Evolutionary conservation across 2,797 vertebrate species (phyloP).

Genomic region (Caiman crocodilus): DNA sequence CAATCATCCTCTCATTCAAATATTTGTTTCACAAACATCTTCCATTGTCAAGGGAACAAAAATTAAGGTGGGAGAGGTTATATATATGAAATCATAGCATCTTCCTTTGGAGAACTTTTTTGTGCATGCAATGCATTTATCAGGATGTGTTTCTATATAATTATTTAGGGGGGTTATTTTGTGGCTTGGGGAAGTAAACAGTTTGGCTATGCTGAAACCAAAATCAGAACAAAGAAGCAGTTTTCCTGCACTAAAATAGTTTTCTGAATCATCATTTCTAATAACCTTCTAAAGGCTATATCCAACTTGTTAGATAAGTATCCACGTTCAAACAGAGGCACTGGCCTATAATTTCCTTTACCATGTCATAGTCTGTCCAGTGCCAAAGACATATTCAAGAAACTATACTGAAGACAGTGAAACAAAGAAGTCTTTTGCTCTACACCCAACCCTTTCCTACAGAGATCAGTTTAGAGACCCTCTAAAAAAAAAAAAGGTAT

Average conservation of each 20-base stretch:
- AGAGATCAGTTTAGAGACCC: not conserved
- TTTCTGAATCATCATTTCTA: not conserved
- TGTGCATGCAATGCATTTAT: not conserved
- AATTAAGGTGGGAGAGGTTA: not conserved
- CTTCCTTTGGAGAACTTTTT: not conserved
- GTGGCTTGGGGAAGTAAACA: not conserved
- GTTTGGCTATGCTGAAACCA: too few species aligned
- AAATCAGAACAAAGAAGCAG: not conserved
- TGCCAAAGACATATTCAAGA: not conserved
- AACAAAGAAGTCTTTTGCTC: not conserved
- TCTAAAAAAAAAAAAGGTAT: not conserved
- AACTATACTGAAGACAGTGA: not conserved
- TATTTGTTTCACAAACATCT: not conserved
- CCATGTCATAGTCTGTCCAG: not conserved
- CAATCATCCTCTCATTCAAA: constrained; percentile 1
- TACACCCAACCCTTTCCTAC: not conserved
- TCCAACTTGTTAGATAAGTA: not conserved
- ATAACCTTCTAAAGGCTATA: not conserved
- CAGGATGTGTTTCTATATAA: not conserved
- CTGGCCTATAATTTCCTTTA: not conserved
- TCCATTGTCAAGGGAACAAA: not conserved
- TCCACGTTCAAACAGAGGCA: not conserved
- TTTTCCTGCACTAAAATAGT: not conserved
- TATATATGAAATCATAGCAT: not conserved
- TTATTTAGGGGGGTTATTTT: not conserved